Evolutionary conservation across 2,888 invertebrate species (phyloP), one percentile per base, ranked within the genome.

Genomic region (Harpalus rufipes): DNA sequence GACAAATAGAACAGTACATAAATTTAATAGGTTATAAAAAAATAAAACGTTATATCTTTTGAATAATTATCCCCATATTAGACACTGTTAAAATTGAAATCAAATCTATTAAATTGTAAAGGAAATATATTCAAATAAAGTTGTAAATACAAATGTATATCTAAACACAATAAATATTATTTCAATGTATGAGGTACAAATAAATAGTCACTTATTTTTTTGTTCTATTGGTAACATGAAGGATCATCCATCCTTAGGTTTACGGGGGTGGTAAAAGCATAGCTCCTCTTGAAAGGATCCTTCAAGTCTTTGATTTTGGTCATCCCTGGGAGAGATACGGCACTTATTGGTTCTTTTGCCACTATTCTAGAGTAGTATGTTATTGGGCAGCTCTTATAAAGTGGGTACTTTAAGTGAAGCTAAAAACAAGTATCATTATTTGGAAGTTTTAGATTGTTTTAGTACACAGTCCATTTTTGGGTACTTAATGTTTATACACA

Each of bases 321-420:
- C 25, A 88, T 85, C 12, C 89, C 89, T 41, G 86, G 87, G 7
- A 89, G 51, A 25, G 86, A 84, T 21, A 81, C 78, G 12, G 56
- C 84, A 63, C 86, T 87, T 58, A 87, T 86, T 56, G 85, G 85
- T 14, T 86, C 80, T 76, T 86, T 87, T 25, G 88, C 87, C 39
- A 88, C 79, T 84, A 86, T 86, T 63, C 87, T 88, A 63, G 87
- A 87, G 88, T 89, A 89, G 65, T 86, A 88, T 1, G 89, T 88
- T 85, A 87, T 87, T 44, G 87, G 86, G 12, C 86, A 68, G 4
- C 89, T 88, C 61, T 85, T 85, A 85, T 90, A 89, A 56, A 90
- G 85, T n/a, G 90, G 90, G 86, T 89, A 88, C 85, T 90, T 90
- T 51, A 88, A 86, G 83, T 87, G 88, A 25, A 89, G 82, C 90